A percentile compares a stretch with the other conserved stretches of the same genome.
Evolutionary conservation across 2,888 invertebrate species (phyloP).

Genomic region (Abscondita cerata): DNA sequence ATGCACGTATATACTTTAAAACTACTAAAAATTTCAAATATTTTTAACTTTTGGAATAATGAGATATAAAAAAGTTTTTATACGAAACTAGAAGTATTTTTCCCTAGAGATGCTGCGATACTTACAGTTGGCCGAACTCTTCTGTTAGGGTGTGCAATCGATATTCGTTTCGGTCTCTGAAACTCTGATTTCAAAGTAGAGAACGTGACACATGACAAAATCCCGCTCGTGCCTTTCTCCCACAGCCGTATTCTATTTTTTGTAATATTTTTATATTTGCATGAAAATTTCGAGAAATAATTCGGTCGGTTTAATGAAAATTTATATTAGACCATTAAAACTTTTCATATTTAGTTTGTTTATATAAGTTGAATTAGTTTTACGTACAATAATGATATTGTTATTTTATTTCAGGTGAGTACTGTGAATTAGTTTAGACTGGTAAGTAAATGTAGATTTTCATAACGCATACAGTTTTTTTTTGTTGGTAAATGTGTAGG

Average conservation of each 20-base stretch:
- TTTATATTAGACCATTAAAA: no score
- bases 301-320: no score
- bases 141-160: constrained; percentile 34
- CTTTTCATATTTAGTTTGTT: no score
- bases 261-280: no score
- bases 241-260: no score
- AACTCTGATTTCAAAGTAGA: constrained; percentile 32
- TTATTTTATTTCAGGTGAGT: no score
- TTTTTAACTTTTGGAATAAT: constrained; percentile 44
- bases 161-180: constrained; percentile 32
- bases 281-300: no score
- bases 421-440: constrained; percentile 19
- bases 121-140: constrained; percentile 37
- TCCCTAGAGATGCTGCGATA: constrained; percentile 36
- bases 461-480: constrained; percentile 39
- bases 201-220: constrained; percentile 31
- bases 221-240: constrained; percentile 9
- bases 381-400: no score
- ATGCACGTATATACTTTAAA: constrained; percentile 34
- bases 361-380: no score
- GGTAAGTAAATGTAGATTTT: no score
- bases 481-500: no score
- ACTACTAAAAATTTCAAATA: constrained; percentile 43
- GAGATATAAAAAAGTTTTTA: constrained; percentile 46
- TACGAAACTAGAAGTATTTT: constrained; percentile 41